Percentiles rank a stretch among this genome's conserved stretches.
Conservation (phyloP, 2,797 vertebrate species). For the Poeciliopsis infans region DNA sequence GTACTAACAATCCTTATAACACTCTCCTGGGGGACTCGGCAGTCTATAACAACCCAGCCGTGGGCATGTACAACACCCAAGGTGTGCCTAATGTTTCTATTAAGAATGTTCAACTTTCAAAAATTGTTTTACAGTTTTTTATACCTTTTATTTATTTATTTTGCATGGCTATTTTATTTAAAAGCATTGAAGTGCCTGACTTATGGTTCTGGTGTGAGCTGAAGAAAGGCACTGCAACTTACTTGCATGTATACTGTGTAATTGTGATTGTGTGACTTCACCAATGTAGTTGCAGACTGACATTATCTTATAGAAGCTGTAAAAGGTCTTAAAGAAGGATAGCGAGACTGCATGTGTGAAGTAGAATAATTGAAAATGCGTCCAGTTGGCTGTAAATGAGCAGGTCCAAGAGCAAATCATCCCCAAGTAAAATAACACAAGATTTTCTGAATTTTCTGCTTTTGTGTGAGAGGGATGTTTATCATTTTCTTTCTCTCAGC, state of each 20-base stretch:
- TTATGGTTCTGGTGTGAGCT: conserved; percentile 63
- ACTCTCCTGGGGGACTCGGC: conserved; percentile 99
- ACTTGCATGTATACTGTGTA: not conserved
- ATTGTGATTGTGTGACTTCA: conserved; percentile 7
- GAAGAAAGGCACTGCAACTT: conserved; percentile 44
- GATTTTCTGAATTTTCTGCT: not conserved
- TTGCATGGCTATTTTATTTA: conserved; percentile 54
- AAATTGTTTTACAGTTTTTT: conserved; percentile 31
- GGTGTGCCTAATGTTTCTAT: conserved; percentile 88
- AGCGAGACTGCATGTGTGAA: not conserved
- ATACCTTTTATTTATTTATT: conserved; percentile 1
- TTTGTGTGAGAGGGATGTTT: not conserved
- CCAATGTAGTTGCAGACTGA: conserved; percentile 6
- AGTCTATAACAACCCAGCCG: conserved; percentile 99
- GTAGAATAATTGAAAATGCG: not conserved
- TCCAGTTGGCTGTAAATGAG: not conserved
- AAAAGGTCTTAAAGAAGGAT: conserved; percentile 36
- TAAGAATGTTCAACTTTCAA: conserved; percentile 36
- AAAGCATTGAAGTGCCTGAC: conserved; percentile 20
- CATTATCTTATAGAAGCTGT: conserved; percentile 30
- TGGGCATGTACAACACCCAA: conserved; percentile 99
- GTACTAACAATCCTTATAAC: conserved; percentile 99
- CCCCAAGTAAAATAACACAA: not conserved
- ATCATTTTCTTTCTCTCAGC: not conserved
- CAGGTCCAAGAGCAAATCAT: not conserved